These are phyloP conservation scores for Sebastiscus tertius DNA, from an alignment of 2,797 vertebrate genomes.

Conservation along the genomic window DNA sequence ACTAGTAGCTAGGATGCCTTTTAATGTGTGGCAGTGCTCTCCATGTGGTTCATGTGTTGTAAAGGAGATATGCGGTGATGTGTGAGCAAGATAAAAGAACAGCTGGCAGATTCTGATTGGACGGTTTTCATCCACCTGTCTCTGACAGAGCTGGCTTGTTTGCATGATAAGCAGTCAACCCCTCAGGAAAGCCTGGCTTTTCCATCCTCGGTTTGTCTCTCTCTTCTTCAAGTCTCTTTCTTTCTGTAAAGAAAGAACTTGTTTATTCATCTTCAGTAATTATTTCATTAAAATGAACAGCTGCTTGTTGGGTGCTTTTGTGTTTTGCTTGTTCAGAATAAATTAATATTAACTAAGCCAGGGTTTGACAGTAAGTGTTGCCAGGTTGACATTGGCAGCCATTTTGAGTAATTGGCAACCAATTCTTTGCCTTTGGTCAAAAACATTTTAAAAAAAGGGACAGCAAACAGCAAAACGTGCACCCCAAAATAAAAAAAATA, in stretches of 20 bases:
- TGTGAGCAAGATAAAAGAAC: slow-evolving; percentile 19
- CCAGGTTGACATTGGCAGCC: too few relatives aligned
- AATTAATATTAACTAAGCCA: not conserved
- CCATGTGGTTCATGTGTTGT: not conserved
- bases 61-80: not conserved
- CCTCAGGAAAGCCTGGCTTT: slow-evolving; percentile 25
- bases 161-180: slow-evolving; percentile 34
- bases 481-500: too few relatives aligned
- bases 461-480: too few relatives aligned
- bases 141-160: slow-evolving; percentile 29
- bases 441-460: too few relatives aligned
- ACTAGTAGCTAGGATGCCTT: not conserved
- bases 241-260: not conserved
- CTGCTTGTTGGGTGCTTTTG: not conserved
- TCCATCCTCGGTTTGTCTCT: not conserved
- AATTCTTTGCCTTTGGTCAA: too few relatives aligned
- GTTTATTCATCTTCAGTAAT: not conserved
- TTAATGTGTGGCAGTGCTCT: not conserved
- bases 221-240: not conserved
- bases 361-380: too few relatives aligned
- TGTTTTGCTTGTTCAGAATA: not conserved
- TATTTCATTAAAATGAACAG: slow-evolving; percentile 15
- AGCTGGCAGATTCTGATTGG: slow-evolving; percentile 27
- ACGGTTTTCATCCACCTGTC: slow-evolving; percentile 14
- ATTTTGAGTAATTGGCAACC: too few relatives aligned